Percentiles rank a stretch among this genome's conserved stretches.
These are phyloP conservation scores for Anarsia innoxiella DNA, from an alignment of 2,888 invertebrate genomes.

Conservation along the genomic window DNA sequence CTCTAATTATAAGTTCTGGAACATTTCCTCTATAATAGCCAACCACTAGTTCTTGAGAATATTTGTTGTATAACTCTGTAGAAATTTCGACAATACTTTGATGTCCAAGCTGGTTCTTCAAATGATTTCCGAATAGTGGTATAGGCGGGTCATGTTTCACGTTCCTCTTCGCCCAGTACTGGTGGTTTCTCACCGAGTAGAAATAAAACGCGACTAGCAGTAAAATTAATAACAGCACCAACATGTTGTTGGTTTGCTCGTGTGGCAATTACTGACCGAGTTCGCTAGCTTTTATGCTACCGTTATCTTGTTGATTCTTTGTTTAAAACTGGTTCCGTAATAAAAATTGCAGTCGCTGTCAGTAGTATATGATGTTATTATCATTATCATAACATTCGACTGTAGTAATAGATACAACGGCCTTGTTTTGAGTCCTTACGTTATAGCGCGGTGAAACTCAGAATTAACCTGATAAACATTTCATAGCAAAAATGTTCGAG, in stretches of 20 bases:
- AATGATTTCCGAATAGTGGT: conserved; percentile 22
- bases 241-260: background rate
- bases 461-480: too few relatives aligned
- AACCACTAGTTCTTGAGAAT: conserved; percentile 25
- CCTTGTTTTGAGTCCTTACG: too few relatives aligned
- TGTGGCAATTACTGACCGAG: background rate
- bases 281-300: too few relatives aligned
- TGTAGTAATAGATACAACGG: too few relatives aligned
- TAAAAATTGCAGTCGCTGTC: too few relatives aligned
- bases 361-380: too few relatives aligned
- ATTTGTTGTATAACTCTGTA: conserved; percentile 20
- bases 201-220: conserved; percentile 29
- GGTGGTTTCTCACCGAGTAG: conserved; percentile 37
- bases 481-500: too few relatives aligned
- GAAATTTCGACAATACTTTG: conserved; percentile 23
- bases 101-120: conserved; percentile 16
- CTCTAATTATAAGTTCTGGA: conserved; percentile 24
- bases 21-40: conserved; percentile 24
- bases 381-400: too few relatives aligned
- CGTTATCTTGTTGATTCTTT: too few relatives aligned
- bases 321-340: too few relatives aligned
- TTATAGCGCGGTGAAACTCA: too few relatives aligned
- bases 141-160: conserved; percentile 24
- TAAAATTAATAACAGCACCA: conserved; percentile 18
- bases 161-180: conserved; percentile 23